Conservation (phyloP, 2,888 invertebrate genomes). For the Caenorhabditis sp. region DNA sequence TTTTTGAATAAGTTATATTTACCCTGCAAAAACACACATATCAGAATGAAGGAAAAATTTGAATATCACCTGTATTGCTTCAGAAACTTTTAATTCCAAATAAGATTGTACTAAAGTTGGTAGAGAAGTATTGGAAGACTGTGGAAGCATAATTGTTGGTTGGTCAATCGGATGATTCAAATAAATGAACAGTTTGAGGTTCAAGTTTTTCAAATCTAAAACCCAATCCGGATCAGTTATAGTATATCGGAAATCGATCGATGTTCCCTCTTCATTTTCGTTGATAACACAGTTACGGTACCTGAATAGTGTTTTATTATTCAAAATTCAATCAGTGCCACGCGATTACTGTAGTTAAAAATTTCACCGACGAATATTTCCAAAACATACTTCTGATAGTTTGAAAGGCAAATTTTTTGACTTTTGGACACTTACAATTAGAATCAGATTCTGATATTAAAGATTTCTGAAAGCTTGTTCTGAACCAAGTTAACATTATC, state of each 20-base stretch:
- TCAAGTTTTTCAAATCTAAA: conserved; percentile 2
- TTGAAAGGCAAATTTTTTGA: no score
- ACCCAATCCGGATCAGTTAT: conserved; percentile 14
- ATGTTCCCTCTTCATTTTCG: background rate
- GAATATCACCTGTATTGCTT: conserved; percentile 1
- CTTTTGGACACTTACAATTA: no score
- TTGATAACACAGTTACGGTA: background rate
- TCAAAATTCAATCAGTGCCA: no score
- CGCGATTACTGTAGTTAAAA: no score
- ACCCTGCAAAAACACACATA: background rate
- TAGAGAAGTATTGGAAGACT: background rate
- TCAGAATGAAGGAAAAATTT: background rate
- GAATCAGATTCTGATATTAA: no score
- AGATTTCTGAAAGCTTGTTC: no score
- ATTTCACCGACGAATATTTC: no score
- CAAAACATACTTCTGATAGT: no score
- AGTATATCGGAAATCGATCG: background rate
- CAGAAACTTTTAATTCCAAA: background rate
- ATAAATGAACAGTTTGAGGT: background rate
- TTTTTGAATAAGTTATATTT: conserved; percentile 8
- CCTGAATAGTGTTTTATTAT: no score
- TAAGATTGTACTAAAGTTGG: background rate
- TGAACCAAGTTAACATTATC: no score
- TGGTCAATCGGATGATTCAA: conserved; percentile 4
- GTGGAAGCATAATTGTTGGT: background rate